Conservation (phyloP, 2,797 vertebrate genomes). For the Meda fulgida region DNA sequence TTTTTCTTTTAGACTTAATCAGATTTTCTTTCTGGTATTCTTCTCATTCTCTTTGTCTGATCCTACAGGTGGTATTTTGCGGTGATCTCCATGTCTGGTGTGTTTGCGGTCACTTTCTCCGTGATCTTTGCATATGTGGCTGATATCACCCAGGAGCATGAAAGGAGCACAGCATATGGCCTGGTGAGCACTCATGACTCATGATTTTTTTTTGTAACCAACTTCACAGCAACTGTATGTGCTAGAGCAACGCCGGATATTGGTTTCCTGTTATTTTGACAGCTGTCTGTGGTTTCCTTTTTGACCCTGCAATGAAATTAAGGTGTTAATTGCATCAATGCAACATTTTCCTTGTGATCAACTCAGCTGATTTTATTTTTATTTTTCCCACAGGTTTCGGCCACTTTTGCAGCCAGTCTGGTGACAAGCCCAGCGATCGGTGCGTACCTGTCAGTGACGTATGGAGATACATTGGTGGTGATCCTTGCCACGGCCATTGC, state of each 20-base stretch:
- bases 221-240: neutral
- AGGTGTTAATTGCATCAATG: neutral
- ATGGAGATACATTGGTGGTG: conserved; percentile 89
- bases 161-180: conserved; percentile 90
- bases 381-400: conserved; percentile 82
- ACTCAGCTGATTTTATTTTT: neutral
- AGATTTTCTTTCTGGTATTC: neutral
- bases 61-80: conserved; percentile 91
- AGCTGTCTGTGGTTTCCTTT: neutral
- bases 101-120: conserved; percentile 92
- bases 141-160: conserved; percentile 91
- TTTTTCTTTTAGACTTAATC: neutral
- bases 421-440: conserved; percentile 93
- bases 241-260: neutral
- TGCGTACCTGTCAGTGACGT: conserved; percentile 85
- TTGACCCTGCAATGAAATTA: neutral
- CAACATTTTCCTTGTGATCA: neutral
- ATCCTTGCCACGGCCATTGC: conserved; percentile 90
- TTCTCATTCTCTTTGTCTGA: neutral
- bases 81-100: conserved; percentile 92
- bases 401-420: conserved; percentile 90
- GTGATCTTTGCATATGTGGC: conserved; percentile 93
- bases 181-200: conserved; percentile 77
- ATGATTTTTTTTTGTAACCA: neutral
- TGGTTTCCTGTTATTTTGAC: conserved; percentile 36